Conservation (phyloP, 2,113 vertebrate genomes). For the Benitochromis conjunctus region DNA sequence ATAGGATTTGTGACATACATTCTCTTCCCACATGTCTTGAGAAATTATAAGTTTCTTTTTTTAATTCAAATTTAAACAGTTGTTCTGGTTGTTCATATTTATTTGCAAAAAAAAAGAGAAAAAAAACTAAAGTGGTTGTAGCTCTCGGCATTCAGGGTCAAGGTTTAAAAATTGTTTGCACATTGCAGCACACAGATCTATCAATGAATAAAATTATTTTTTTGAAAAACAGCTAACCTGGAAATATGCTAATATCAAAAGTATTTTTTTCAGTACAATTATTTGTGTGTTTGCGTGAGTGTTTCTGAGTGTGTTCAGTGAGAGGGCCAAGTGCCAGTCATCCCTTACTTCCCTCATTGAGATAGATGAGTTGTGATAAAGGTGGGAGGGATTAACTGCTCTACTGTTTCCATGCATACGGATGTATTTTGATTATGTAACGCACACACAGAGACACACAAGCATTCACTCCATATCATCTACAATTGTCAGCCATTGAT, state of each 20-base stretch:
- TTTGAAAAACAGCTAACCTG: not conserved
- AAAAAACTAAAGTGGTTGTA: not conserved
- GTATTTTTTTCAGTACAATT: not conserved
- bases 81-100: not conserved
- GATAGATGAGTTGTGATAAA: not conserved
- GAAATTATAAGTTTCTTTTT: not conserved
- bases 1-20: constrained; percentile 52
- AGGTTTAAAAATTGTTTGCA: not conserved
- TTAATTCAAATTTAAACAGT: not conserved
- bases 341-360: not conserved
- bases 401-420: not conserved
- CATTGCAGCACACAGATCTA: not conserved
- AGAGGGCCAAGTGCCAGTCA: not conserved
- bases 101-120: not conserved
- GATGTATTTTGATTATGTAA: constrained; percentile 3
- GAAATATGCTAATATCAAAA: not conserved
- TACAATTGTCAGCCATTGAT: constrained; percentile 48
- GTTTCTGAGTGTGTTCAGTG: not conserved
- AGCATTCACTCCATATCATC: constrained; percentile 7
- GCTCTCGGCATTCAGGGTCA: not conserved
- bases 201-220: not conserved
- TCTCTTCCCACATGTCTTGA: constrained; percentile 13
- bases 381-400: not conserved
- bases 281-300: not conserved
- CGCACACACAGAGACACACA: not conserved